Conservation (phyloP, 1,140 invertebrate species). For the Anadara kagoshimensis region DNA sequence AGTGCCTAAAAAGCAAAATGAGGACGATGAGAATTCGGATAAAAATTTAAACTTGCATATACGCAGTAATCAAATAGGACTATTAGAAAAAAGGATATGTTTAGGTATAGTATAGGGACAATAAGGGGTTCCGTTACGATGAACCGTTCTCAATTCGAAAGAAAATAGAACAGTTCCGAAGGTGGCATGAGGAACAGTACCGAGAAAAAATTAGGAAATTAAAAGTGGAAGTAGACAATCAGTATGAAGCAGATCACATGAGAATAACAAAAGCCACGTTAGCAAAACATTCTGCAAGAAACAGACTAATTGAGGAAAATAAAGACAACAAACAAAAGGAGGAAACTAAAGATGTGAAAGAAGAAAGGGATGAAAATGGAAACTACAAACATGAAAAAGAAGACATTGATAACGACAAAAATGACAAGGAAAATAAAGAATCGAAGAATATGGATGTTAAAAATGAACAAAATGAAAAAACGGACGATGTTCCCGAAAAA, state of each 20-base stretch:
- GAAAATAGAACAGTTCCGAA: constrained; percentile 61
- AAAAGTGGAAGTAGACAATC: constrained; percentile 49
- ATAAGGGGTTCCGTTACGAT: constrained; percentile 22
- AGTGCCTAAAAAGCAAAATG: neutral
- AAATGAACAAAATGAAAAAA: neutral
- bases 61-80: constrained; percentile 56
- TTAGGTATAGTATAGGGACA: constrained; percentile 17
- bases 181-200: constrained; percentile 59
- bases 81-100: constrained; percentile 43
- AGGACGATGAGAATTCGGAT: constrained; percentile 8
- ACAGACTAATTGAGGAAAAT: neutral
- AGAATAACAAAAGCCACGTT: constrained; percentile 27
- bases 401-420: constrained; percentile 1
- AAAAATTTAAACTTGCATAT: constrained; percentile 43
- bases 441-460: neutral
- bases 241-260: constrained; percentile 42
- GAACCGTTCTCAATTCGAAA: constrained; percentile 57
- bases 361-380: constrained; percentile 1
- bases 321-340: constrained; percentile 16
- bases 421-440: constrained; percentile 4
- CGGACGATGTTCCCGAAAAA: constrained; percentile 18
- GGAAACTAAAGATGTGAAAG: constrained; percentile 13
- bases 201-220: constrained; percentile 51
- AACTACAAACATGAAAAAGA: neutral
- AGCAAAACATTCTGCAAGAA: constrained; percentile 5